A percentile compares a stretch with the other conserved stretches of the same genome.
These are phyloP conservation scores for Puntigrus tetrazona DNA, from an alignment of 2,113 vertebrate genomes.

Conservation along the genomic window DNA sequence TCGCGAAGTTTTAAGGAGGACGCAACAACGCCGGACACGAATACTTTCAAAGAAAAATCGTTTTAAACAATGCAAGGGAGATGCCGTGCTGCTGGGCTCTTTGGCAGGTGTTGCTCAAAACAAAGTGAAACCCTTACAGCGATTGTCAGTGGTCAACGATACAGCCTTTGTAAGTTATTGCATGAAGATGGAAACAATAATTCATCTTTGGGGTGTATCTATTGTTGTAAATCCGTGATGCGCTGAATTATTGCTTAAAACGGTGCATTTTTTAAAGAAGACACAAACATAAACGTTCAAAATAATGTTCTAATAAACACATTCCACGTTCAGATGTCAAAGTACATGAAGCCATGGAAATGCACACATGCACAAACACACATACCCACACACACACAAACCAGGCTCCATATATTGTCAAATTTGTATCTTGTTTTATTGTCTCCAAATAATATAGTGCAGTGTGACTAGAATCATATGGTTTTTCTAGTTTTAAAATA, in stretches of 20 bases:
- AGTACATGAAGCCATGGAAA: neutral
- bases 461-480: too few relatives aligned
- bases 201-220: neutral
- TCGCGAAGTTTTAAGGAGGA: slow-evolving; percentile 40
- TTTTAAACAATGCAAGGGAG: neutral
- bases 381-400: neutral
- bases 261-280: neutral
- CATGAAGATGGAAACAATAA: neutral
- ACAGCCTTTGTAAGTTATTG: neutral
- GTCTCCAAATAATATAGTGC: too few relatives aligned
- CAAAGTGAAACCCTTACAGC: neutral
- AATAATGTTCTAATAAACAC: neutral
- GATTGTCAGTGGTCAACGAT: neutral
- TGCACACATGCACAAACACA: neutral
- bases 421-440: too few relatives aligned
- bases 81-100: neutral
- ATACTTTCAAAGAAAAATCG: slow-evolving; percentile 13
- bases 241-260: neutral
- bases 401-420: too few relatives aligned
- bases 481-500: too few relatives aligned
- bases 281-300: neutral
- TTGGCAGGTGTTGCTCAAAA: neutral
- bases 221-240: neutral
- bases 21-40: neutral
- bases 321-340: neutral